Evolutionary conservation across 2,888 invertebrate species (phyloP).

Genomic region (Leucophenga montana): DNA sequence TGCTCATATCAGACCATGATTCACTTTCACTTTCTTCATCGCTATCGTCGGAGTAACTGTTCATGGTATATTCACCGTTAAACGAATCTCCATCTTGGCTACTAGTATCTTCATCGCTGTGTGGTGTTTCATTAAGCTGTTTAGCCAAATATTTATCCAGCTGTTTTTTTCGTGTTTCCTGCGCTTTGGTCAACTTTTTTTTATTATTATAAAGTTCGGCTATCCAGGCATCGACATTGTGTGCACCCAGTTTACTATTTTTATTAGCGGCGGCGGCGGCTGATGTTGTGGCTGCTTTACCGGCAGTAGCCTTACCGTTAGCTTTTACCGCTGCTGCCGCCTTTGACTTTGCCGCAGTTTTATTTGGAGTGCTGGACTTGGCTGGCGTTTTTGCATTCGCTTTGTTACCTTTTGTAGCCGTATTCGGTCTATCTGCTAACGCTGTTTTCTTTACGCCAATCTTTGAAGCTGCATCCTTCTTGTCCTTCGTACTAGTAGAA

Average conservation of each 20-base stretch:
- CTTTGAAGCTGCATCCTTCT: neutral
- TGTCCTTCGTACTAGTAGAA: neutral
- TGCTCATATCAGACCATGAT: neutral
- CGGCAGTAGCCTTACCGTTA: slow-evolving; percentile 4
- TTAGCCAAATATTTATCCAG: slow-evolving; percentile 39
- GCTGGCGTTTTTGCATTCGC: neutral
- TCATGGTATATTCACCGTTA: slow-evolving; percentile 40
- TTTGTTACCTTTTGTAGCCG: neutral
- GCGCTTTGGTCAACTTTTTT: slow-evolving; percentile 40
- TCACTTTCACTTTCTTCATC: neutral
- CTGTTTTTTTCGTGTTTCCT: slow-evolving; percentile 39
- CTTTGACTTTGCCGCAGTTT: neutral
- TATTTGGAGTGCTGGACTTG: neutral
- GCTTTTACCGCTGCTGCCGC: neutral
- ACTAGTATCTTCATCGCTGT: neutral
- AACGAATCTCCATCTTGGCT: slow-evolving; percentile 30
- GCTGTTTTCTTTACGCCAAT: neutral
- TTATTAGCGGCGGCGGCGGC: neutral
- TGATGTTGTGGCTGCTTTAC: slow-evolving; percentile 30
- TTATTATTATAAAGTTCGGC: slow-evolving; percentile 34
- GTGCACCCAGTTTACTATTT: slow-evolving; percentile 4
- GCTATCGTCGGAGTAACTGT: slow-evolving; percentile 16
- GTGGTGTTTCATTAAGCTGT: slow-evolving; percentile 31
- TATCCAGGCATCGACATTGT: slow-evolving; percentile 29
- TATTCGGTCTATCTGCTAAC: neutral